Evolutionary conservation across 1,140 invertebrate genomes (phyloP).

Genomic region (Laupala kohalensis): DNA sequence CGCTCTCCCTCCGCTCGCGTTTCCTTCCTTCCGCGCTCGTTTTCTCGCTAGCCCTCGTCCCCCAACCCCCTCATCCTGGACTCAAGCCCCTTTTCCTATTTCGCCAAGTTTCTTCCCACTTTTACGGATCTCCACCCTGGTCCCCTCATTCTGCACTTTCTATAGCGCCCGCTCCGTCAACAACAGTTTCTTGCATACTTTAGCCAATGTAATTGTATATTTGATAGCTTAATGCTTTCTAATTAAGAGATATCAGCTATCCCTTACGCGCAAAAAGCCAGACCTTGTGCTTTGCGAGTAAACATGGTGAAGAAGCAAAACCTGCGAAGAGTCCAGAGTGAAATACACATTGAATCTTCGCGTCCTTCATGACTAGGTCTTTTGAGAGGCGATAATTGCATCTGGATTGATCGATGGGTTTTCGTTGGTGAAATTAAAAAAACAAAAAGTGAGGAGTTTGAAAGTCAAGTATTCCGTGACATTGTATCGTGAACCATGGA

Average conservation of each 20-base stretch:
- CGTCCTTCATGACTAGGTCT: neutral
- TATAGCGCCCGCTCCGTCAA: neutral
- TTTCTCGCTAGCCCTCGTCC: neutral
- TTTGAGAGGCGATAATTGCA: neutral
- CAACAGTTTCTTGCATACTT: neutral
- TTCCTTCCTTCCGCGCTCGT: neutral
- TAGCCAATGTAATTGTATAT: neutral
- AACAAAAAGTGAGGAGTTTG: no score
- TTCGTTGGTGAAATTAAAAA: no score
- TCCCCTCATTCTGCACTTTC: neutral
- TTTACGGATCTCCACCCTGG: neutral
- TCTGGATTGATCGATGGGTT: no score
- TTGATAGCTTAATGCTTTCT: neutral
- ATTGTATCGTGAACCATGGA: no score
- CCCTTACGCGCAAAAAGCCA: neutral
- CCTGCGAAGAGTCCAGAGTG: neutral
- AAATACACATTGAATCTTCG: neutral
- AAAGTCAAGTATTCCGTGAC: no score
- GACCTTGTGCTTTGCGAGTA: neutral
- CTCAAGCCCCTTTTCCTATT: neutral
- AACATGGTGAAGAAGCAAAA: neutral
- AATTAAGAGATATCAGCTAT: neutral
- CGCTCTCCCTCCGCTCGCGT: neutral
- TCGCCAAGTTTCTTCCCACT: neutral
- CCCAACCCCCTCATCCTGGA: no score